Conservation (phyloP, 2,113 vertebrate genomes). For the Struthidea cinerea region DNA sequence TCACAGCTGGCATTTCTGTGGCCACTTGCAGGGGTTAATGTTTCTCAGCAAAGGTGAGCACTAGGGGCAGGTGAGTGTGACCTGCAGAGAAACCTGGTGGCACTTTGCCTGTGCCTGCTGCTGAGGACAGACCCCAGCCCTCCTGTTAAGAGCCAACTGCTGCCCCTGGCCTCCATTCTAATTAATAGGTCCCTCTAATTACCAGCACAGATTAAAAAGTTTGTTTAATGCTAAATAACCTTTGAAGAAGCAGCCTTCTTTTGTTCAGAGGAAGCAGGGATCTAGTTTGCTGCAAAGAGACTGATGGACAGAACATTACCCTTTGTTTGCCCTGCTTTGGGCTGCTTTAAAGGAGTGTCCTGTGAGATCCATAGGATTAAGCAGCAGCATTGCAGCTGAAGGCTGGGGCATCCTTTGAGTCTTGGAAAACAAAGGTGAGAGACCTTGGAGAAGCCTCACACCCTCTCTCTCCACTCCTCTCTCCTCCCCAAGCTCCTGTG, state of each 20-base stretch:
- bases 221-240: neutral
- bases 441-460: neutral
- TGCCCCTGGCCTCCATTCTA: neutral
- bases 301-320: neutral
- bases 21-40: neutral
- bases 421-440: neutral
- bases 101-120: neutral
- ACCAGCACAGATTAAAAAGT: neutral
- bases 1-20: neutral
- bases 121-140: neutral
- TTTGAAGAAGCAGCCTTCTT: neutral
- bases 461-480: neutral
- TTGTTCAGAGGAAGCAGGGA: neutral
- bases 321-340: neutral
- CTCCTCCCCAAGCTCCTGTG: neutral
- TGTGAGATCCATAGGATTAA: neutral
- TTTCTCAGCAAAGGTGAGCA: neutral
- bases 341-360: neutral
- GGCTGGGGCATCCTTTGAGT: neutral
- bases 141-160: neutral
- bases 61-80: neutral
- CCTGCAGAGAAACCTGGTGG: neutral
- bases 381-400: neutral
- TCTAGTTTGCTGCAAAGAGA: neutral
- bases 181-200: neutral